These are phyloP conservation scores for Vespertilio murinus DNA, from an alignment of 2,797 vertebrate species.

Conservation along the genomic window DNA sequence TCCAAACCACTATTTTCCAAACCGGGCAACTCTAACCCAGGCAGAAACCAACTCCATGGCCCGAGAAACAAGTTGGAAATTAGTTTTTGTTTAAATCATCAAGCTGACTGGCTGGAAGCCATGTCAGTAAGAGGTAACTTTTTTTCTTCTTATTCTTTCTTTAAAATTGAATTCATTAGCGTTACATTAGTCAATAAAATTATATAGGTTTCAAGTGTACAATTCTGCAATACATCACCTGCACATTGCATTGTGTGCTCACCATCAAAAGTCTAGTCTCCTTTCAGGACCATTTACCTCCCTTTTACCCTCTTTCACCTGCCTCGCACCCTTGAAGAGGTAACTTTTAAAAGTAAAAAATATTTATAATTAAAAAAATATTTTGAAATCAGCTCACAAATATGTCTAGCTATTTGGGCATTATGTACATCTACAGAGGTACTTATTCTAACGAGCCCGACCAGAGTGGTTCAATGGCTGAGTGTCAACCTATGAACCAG, in stretches of 20 bases:
- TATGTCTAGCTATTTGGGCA: not conserved
- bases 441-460: not conserved
- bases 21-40: not conserved
- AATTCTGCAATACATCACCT: not conserved
- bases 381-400: constrained; percentile 8
- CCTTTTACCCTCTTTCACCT: not conserved
- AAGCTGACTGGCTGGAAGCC: constrained; percentile 29
- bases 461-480: too few species aligned
- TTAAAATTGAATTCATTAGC: not conserved
- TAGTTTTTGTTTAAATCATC: constrained; percentile 41
- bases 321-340: not conserved
- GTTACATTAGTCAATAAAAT: not conserved
- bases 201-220: not conserved
- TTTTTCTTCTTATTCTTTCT: not conserved
- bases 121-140: constrained; percentile 6
- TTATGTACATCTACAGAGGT: not conserved
- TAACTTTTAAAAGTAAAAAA: not conserved
- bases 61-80: constrained; percentile 11
- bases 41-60: not conserved
- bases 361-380: not conserved
- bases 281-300: not conserved
- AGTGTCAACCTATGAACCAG: too few species aligned
- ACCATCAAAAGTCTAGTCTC: not conserved
- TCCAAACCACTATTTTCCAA: not conserved
- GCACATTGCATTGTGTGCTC: not conserved